Percentiles rank a stretch among this genome's conserved stretches.
Evolutionary conservation across 2,113 vertebrate genomes (phyloP).

Genomic region (Motacilla alba): DNA sequence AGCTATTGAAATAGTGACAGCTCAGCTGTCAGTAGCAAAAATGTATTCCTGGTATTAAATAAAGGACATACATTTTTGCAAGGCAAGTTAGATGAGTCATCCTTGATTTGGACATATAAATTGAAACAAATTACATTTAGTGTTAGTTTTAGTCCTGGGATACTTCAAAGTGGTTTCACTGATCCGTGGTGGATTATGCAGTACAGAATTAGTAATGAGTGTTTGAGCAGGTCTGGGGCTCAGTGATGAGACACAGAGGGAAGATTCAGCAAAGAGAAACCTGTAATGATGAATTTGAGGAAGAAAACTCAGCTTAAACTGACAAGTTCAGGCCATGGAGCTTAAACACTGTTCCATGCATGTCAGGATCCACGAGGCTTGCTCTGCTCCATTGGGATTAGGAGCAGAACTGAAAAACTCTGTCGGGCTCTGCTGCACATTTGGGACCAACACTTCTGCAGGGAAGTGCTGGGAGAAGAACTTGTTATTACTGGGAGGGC

Average conservation of each 20-base stretch:
- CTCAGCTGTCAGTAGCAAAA: background rate
- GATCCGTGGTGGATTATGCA: slow-evolving; percentile 19
- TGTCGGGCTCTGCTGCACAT: background rate
- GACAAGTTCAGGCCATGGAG: background rate
- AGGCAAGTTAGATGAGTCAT: background rate
- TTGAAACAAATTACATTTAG: slow-evolving; percentile 35
- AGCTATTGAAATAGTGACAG: background rate
- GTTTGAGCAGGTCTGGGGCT: background rate
- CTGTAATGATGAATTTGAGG: background rate
- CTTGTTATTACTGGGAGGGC: background rate
- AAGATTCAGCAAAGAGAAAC: background rate
- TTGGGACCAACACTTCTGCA: background rate
- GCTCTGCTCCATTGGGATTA: background rate
- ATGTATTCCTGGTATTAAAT: slow-evolving; percentile 1
- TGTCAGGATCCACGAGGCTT: background rate
- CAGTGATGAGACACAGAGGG: background rate
- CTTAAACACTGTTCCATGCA: background rate
- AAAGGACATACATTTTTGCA: background rate
- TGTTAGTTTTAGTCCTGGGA: slow-evolving; percentile 7
- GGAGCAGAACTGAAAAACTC: background rate
- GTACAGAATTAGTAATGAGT: background rate
- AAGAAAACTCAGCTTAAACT: background rate
- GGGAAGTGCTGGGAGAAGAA: background rate
- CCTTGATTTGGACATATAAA: background rate
- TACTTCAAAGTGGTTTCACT: background rate